These are phyloP conservation scores for Setipinna tenuifilis DNA, from an alignment of 2,797 vertebrate genomes.

Conservation along the genomic window DNA sequence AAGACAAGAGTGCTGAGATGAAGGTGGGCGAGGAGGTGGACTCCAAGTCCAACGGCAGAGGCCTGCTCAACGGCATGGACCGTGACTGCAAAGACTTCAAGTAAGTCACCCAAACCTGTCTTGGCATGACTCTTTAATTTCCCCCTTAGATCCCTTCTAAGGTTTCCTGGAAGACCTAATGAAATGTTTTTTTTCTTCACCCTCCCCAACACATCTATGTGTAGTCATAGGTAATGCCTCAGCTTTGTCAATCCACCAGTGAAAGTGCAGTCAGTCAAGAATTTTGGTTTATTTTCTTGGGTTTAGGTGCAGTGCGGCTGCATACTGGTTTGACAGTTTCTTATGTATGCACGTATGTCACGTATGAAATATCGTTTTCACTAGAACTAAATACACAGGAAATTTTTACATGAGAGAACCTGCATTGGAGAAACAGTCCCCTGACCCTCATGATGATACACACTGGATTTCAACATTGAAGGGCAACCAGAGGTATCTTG, in stretches of 20 bases:
- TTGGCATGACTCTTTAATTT: neutral
- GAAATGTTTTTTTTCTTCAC: neutral
- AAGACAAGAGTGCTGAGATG: conserved; percentile 93
- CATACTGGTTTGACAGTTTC: neutral
- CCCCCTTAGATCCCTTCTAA: neutral
- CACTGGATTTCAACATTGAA: neutral
- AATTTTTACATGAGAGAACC: neutral
- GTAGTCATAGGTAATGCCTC: neutral
- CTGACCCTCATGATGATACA: neutral
- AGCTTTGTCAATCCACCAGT: neutral
- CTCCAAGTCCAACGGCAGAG: conserved; percentile 91
- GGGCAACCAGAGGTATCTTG: neutral
- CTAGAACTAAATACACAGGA: neutral
- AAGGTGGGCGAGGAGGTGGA: conserved; percentile 89
- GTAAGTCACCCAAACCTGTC: conserved; percentile 71
- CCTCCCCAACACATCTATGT: neutral
- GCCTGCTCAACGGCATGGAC: conserved; percentile 96
- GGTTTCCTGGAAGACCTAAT: neutral
- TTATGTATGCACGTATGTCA: neutral
- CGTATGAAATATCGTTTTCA: neutral
- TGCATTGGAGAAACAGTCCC: neutral
- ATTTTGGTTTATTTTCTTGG: neutral
- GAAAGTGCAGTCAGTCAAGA: neutral
- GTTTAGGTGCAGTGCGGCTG: too few species aligned
- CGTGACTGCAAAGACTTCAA: conserved; percentile 99